Percentiles rank a stretch among this genome's conserved stretches.
Conservation (phyloP, 2,797 vertebrate genomes). For the Salmo trutta region DNA sequence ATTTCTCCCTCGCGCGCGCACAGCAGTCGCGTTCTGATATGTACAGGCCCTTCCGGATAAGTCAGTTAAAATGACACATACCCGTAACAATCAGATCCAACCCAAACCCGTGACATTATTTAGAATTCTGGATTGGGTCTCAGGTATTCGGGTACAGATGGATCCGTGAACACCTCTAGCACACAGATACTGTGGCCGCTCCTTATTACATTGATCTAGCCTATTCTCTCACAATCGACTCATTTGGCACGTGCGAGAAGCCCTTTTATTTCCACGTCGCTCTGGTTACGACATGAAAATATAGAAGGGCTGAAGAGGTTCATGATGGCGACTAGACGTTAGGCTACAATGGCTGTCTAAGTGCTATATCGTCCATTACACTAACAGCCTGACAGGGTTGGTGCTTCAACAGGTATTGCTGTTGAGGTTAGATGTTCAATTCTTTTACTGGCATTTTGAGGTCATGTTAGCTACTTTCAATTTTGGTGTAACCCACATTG, state of each 20-base stretch:
- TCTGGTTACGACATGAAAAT: not conserved
- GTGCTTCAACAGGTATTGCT: constrained; percentile 11
- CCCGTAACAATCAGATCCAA: too few relatives aligned
- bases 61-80: too few relatives aligned
- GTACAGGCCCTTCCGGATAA: too few relatives aligned
- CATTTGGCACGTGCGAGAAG: constrained; percentile 19
- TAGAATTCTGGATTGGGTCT: too few relatives aligned
- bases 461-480: constrained; percentile 12
- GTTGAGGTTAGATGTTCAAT: constrained; percentile 1
- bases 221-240: constrained; percentile 7
- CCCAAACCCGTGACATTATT: too few relatives aligned
- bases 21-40: too few relatives aligned
- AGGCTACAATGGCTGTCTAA: not conserved
- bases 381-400: constrained; percentile 5
- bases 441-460: constrained; percentile 26
- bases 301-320: too few relatives aligned
- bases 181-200: not conserved
- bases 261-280: not conserved
- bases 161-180: too few relatives aligned
- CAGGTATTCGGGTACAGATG: too few relatives aligned
- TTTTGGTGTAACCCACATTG: constrained; percentile 29
- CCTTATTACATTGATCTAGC: constrained; percentile 3
- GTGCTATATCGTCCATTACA: not conserved
- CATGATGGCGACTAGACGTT: too few relatives aligned
- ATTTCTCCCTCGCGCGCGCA: too few relatives aligned